Base-by-base conservation (phyloP, 1,140 invertebrate genomes). In the Chelonus insularis region DNA sequence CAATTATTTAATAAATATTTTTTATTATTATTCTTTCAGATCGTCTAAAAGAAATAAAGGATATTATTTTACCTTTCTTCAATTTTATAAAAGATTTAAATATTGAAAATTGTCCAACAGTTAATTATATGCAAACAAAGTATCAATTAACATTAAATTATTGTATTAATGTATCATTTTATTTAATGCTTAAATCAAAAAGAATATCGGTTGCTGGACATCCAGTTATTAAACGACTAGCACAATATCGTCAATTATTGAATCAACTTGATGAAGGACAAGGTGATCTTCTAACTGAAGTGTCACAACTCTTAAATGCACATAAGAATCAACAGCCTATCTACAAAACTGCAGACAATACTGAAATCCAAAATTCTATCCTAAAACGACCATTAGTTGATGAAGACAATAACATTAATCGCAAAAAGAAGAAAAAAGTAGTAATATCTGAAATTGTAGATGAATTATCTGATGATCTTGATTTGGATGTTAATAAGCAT, bases 101-200 rank as follows among this genome's bases (percentile, higher is more conserved):
- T 65, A 75, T 86, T 47, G 75, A 85, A 0, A 73, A 85, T 60
- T 86, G 84, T 66, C 71, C 81, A 18, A 86, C 85, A 37, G 80
- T 86, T 8, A 81, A 86, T 62, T 94, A 91, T 80, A 76, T 93
- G 5, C 82, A 84, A 73, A 86, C 85, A 4, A 89, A 91, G 69
- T 87, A 89, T 73, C 83, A 89, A 65, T 72, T 93, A 9, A 84
- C 89, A 65, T 77, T 92, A 62, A 92, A 91, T 76, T 96, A 97
- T 72, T 91, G 88, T 66, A 87, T 86, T 14, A 96, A 96, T 76
- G 88, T 96, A 16, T 86, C 86, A 21, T 95, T 93, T 79, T 97
- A 95, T 78, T 73, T 97, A 60, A 82, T 93, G 64, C 68, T 97
- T 1, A 96, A 94, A 83, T 82, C 87, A 39, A 89, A 89, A 74